Conservation (phyloP, 2,797 vertebrate species). For the Orientallactaga sibirica region DNA sequence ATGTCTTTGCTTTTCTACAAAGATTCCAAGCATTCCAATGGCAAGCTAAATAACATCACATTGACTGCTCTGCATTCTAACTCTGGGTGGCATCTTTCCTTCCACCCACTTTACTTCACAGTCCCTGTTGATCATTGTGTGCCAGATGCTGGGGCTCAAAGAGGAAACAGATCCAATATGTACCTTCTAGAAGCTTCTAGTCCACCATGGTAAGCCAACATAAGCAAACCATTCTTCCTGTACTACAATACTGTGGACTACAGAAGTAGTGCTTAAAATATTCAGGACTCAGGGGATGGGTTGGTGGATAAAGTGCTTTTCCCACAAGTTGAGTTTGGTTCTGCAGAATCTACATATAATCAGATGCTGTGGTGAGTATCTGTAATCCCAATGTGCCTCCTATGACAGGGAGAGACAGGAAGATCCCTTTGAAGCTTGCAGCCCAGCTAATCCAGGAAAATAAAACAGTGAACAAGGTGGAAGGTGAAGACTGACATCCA, state of each 20-base stretch:
- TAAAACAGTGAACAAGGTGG: no score
- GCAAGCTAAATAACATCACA: neutral
- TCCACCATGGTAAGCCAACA: accelerated
- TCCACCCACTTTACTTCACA: neutral
- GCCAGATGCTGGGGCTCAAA: neutral
- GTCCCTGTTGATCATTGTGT: accelerated
- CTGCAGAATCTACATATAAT: no score
- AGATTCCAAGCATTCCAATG: neutral
- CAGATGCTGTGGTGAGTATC: no score
- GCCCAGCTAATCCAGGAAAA: no score
- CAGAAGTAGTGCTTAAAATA: neutral
- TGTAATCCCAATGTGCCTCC: no score
- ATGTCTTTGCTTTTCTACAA: neutral
- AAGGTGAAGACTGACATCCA: no score
- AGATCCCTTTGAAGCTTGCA: no score
- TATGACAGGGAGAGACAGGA: no score
- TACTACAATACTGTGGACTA: neutral
- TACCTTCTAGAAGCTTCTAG: neutral
- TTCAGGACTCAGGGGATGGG: neutral
- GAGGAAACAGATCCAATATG: neutral
- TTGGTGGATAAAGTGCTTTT: no score
- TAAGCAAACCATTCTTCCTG: neutral
- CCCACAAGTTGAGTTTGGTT: no score
- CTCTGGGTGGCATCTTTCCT: neutral
- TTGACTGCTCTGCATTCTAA: neutral